Evolutionary conservation across 2,113 vertebrate species (phyloP), one percentile per base, ranked within the genome.

Genomic region (Poicephalus meyeri): DNA sequence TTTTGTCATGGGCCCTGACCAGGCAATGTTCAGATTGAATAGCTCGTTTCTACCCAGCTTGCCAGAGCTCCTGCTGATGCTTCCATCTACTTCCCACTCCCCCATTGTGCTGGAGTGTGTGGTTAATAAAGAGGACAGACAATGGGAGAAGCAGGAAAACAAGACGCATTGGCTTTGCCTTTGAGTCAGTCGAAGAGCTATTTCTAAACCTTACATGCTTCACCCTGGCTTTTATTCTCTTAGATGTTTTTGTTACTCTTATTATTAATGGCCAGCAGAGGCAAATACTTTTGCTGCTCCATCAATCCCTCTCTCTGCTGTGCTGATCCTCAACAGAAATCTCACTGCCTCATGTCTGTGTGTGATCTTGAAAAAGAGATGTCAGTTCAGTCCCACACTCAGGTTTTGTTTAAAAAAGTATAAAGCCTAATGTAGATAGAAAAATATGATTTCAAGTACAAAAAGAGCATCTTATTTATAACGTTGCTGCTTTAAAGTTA

Each of bases 161-260:
- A 97, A 96, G 95, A 96, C 52, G 20, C 88, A 91, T 84, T 15
- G 16, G 69, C 77, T 97, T 97, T 87, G 71, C 82, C 66, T 97
- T 92, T 88, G 95, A 97, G 69, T 87, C 78, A 80, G 92, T 91
- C 37, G 96, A 97, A 97, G 87, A 96, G 78, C 86, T 79, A 44
- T 97, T 98, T 98, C 97, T 95, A 94, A 85, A 88, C 42, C 69
- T 92, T 89, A 97, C 96, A 97, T 2, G 66, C 53, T 85, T 96
- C 85, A 92, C 83, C 83, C 80, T 94, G 92, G 95, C 70, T 97
- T 95, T 88, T 90, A 91, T 94, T 95, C 94, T 95, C 53, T 60
- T 17, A 55, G 64, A 83, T 49, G 35, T 90, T 93, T 97, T 92
- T 88, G 84, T 96, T 93, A 33, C 77, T 86, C n/a, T 66, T 92